Evolutionary conservation across 2,888 invertebrate species (phyloP).

Genomic region (Herminia tarsipennalis): DNA sequence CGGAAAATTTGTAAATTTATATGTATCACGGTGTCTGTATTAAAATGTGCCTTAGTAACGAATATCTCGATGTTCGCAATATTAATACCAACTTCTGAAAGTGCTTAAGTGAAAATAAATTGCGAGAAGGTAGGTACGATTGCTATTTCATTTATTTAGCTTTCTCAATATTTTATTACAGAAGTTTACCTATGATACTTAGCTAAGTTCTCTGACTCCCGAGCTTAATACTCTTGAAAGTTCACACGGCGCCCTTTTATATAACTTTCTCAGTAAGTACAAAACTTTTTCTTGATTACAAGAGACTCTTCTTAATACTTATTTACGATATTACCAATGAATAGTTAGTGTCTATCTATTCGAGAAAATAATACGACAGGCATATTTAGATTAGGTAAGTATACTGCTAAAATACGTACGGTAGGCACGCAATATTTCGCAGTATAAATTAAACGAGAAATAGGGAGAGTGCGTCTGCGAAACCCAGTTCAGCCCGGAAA

Average conservation of each 20-base stretch:
- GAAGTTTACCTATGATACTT: conserved; percentile 44
- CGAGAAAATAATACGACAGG: conserved; percentile 4
- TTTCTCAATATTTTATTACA: conserved; percentile 33
- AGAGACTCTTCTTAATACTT: conserved; percentile 19
- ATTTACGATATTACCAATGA: conserved; percentile 36
- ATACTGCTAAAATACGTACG: too few species aligned
- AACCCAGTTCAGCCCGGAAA: conserved; percentile 40
- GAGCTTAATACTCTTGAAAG: conserved; percentile 43
- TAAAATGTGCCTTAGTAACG: too few species aligned
- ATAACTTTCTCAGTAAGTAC: conserved; percentile 26
- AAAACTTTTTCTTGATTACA: conserved; percentile 40
- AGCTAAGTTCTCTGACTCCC: conserved; percentile 29
- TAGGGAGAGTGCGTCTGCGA: conserved; percentile 40
- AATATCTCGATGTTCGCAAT: too few species aligned
- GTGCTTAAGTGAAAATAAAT: conserved; percentile 12
- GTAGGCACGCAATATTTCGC: conserved; percentile 25
- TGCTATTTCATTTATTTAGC: conserved; percentile 21
- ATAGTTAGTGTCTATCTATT: conserved; percentile 10
- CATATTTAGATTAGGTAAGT: neutral
- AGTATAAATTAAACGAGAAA: conserved; percentile 46
- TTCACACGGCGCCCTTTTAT: conserved; percentile 34
- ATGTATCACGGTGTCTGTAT: too few species aligned
- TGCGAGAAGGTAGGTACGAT: conserved; percentile 17
- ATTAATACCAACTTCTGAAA: too few species aligned
- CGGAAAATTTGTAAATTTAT: too few species aligned